Evolutionary conservation across 2,113 vertebrate genomes (phyloP).

Genomic region (Malaclemys terrapin): DNA sequence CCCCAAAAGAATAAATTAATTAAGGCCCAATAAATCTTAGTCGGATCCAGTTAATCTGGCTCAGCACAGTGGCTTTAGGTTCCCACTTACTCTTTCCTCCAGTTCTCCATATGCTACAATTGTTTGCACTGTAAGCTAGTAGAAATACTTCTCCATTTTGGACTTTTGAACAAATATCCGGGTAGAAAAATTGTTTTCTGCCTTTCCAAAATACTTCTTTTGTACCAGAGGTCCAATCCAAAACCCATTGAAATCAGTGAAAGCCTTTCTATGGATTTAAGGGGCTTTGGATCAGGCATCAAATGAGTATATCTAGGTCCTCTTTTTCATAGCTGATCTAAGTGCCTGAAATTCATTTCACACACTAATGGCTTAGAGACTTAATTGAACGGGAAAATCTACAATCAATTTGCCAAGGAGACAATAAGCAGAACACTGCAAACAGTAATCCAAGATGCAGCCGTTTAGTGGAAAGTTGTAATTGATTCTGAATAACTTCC

Average conservation of each 20-base stretch:
- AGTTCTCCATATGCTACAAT: neutral
- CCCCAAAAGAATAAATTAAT: neutral
- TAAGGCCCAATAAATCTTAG: neutral
- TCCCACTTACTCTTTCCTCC: neutral
- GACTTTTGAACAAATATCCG: neutral
- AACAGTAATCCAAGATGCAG: slow-evolving; percentile 39
- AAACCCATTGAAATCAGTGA: neutral
- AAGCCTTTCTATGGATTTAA: slow-evolving; percentile 18
- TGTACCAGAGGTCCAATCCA: neutral
- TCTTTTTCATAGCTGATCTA: neutral
- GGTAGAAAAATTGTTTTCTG: neutral
- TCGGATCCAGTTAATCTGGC: neutral
- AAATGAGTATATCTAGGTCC: neutral
- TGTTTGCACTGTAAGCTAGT: neutral
- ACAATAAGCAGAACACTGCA: slow-evolving; percentile 39
- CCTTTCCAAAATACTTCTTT: neutral
- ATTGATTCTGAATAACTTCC: slow-evolving; percentile 69
- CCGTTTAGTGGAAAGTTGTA: slow-evolving; percentile 68
- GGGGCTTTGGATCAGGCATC: neutral
- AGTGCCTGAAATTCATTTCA: neutral
- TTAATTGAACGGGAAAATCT: neutral
- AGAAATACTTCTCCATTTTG: neutral
- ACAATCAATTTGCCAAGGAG: slow-evolving; percentile 16
- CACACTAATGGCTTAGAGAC: neutral
- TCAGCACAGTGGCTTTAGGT: neutral